These are phyloP conservation scores for Umimayanthus kanabou DNA, from an alignment of 92 coral and sea anemone genomes.

Conservation along the genomic window DNA sequence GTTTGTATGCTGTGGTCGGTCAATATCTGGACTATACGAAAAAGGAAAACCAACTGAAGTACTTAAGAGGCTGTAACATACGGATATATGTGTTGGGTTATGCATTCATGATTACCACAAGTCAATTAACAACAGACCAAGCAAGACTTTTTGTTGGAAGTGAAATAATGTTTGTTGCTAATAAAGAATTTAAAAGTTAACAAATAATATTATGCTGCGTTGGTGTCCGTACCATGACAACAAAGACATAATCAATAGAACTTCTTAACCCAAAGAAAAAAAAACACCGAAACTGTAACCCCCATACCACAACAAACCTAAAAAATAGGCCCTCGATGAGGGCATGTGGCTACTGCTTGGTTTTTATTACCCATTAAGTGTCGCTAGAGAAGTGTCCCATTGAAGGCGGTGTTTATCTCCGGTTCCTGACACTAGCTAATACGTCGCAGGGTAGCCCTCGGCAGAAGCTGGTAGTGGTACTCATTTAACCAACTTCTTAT, in stretches of 20 bases:
- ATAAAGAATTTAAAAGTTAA: constrained; percentile 5
- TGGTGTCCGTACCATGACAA: neutral
- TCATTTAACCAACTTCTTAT: too few species aligned
- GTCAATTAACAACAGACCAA: constrained; percentile 6
- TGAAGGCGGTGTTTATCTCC: too few species aligned
- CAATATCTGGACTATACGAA: neutral
- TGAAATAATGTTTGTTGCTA: neutral
- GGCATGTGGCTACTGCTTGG: too few species aligned
- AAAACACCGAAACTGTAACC: neutral
- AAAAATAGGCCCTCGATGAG: neutral
- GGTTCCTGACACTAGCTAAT: too few species aligned
- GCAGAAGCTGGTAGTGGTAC: too few species aligned
- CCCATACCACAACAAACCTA: constrained; percentile 5
- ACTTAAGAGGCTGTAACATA: neutral
- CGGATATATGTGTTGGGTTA: neutral
- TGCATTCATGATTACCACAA: neutral
- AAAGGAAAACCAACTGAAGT: neutral
- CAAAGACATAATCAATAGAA: neutral
- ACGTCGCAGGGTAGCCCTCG: too few species aligned
- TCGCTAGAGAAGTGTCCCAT: too few species aligned
- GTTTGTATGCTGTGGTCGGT: neutral
- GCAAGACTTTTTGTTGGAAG: neutral
- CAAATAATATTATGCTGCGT: neutral
- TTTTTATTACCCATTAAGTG: too few species aligned
- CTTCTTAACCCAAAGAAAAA: neutral